Evolutionary conservation across 2,113 vertebrate species (phyloP), one percentile per base, ranked within the genome.

Genomic region (Platichthys stellatus): DNA sequence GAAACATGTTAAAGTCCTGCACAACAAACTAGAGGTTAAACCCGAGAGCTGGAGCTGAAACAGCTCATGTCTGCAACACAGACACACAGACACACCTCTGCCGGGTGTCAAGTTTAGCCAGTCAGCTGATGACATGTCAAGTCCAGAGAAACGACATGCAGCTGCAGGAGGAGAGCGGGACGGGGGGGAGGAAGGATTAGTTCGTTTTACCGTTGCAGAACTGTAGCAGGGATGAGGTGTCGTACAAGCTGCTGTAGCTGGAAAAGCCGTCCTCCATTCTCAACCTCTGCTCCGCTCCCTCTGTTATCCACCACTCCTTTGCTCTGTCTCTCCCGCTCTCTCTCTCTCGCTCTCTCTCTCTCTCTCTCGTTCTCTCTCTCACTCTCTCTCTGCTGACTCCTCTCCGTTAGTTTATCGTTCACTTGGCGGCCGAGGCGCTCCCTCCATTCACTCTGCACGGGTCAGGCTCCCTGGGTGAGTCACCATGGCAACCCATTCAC

Each of bases 241-340:
- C 97, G 92, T 98, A 98, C 81, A 98, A 95, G 93, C 96, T 97
- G 96, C 96, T 95, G 92, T 94, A 95, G 92, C 93, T 95, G 92
- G 97, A 96, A 89, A 97, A 97, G 11, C 96, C 96, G 96, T 98
- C 97, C 95, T 98, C 97, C 97, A 98, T 98, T 92, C 96, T 95
- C 88, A 68, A 79, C 86, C 90, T 88, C 82, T 89, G 91, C 93
- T 92, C 90, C 75, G 88, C 74, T 81, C 63, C 61, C 69, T 69
- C 77, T 65, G 76, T 49, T 83, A 64, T 83, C 76, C 86, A 73
- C 74, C 64, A 60, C 83, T 78, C 63, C 68, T 72, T 58, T 9
- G 3, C 73, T 68, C 38, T 54, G 64, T 53, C 77, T 60, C 63
- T 45, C 61, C 35, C n/a, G 53, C 67, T 80, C 81, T 72, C 74